Conservation (phyloP, 1,140 invertebrate genomes). For the Elysia chlorotica region DNA sequence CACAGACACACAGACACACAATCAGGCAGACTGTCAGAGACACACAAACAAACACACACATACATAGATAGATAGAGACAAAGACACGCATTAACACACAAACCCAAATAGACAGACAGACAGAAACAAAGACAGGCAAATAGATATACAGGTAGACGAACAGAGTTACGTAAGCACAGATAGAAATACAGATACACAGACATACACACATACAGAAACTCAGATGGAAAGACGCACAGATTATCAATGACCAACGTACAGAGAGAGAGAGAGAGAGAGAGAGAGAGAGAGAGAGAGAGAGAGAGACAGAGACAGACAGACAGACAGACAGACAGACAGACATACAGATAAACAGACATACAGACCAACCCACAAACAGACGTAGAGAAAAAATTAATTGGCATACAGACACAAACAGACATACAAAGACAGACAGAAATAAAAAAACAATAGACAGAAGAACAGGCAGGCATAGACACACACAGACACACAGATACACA, state of each 20-base stretch:
- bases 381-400: no score
- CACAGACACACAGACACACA: no score
- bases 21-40: background rate
- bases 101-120: background rate
- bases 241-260: no score
- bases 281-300: background rate
- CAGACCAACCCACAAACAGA: no score
- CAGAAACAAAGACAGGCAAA: background rate
- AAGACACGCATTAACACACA: background rate
- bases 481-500: no score
- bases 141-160: background rate
- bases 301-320: no score
- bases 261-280: background rate
- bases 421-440: no score
- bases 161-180: background rate
- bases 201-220: background rate
- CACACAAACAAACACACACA: background rate
- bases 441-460: no score
- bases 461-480: no score
- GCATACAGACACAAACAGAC: no score
- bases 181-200: background rate
- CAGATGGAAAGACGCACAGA: background rate
- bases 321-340: no score
- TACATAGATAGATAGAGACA: background rate
- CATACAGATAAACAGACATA: no score